Base-by-base conservation (phyloP, 2,888 invertebrate genomes). In the Orchesellides sinensis region DNA sequence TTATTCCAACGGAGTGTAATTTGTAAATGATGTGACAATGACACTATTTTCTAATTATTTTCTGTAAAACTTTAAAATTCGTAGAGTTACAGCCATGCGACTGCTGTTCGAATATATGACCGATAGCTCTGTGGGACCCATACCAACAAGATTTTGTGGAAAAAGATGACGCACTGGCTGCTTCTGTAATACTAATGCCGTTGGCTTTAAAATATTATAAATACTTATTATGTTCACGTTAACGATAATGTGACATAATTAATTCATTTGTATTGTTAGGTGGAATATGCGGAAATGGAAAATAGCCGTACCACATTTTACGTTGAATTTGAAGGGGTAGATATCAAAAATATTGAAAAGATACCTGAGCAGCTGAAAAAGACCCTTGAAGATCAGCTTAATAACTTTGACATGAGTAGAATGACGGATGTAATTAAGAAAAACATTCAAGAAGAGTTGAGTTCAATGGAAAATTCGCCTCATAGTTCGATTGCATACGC, bases 71-170 rank as follows among this genome's bases (percentile, higher is more conserved):
- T 27, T 49, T 69, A 70, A 25, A 40, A 47, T 12, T 61, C 35
- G 14, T 32, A 87, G 87, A 35, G 85, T 87, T 12, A 83, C 85
- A 47, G 85, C 86, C 0, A 35, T 86, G 47, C 70, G 87, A 8
- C 49, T 96, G 14, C 90, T 96, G 47, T 90, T 96, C 87, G 94
- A 95, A 82, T 97, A 97, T 90, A 90, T 98, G 75, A 95, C 95
- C 12, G 95, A 96, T 88, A 95, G 95, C n/a, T 93, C 97, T 8
- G 94, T 96, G 17, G 94, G 96, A 84, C 96, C 96, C 12, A 91
- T 98, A n/a, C 70, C 95, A 96, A 89, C 93, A 93, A 88, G 93
- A 94, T 89, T 95, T 97, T 90, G 95, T 96, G 0, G 96, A 96
- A 91, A 92, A 93, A 69, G 93, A 94, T 63, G 95, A 96, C 89